These are phyloP conservation scores for Alviniconcha strummeri DNA, from an alignment of 2,888 invertebrate species.

Conservation along the genomic window DNA sequence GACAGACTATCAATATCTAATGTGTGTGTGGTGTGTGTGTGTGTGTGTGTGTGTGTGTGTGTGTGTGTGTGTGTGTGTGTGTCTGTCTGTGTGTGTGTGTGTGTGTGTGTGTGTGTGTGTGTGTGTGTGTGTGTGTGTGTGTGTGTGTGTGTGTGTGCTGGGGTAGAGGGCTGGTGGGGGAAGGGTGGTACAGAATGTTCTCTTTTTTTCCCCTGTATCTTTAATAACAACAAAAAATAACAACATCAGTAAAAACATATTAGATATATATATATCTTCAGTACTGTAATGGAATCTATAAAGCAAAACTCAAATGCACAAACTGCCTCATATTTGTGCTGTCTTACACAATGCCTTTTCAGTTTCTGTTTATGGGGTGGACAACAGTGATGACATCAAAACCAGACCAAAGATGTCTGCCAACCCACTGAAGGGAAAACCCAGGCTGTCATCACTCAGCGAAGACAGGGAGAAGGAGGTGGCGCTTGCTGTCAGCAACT, in stretches of 20 bases:
- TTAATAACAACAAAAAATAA: background rate
- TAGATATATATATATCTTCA: background rate
- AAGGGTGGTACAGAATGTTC: too few relatives aligned
- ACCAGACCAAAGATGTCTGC: background rate
- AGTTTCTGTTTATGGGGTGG: constrained; percentile 28
- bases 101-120: constrained; percentile 3
- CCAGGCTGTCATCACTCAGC: constrained; percentile 44
- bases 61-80: constrained; percentile 22
- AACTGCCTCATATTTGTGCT: background rate
- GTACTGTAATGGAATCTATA: background rate
- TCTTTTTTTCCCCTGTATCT: background rate
- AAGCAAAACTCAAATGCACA: background rate
- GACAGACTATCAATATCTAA: too few relatives aligned
- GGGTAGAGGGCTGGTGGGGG: background rate
- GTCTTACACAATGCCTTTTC: background rate
- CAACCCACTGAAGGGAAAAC: constrained; percentile 53
- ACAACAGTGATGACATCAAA: background rate
- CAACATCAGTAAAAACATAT: background rate
- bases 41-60: constrained; percentile 19
- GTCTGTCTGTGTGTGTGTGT: constrained; percentile 2
- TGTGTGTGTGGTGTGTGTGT: constrained; percentile 5
- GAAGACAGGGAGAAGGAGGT: constrained; percentile 43
- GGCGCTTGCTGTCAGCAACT: constrained; percentile 41
- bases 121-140: background rate
- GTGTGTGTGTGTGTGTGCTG: background rate